These are phyloP conservation scores for Barnardius zonarius DNA, from an alignment of 2,113 vertebrate genomes.

Conservation along the genomic window DNA sequence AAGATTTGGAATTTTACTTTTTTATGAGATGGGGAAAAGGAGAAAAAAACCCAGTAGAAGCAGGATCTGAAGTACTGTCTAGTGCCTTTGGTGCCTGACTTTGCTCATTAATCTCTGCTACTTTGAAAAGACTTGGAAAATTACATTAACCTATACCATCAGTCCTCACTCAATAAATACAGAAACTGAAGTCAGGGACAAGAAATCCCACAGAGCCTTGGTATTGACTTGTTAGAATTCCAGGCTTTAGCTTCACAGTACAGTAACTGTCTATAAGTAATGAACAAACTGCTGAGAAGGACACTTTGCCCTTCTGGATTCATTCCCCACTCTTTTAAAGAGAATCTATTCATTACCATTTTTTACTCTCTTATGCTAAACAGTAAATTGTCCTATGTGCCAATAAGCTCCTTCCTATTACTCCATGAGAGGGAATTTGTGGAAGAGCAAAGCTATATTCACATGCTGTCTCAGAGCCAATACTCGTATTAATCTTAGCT, in stretches of 20 bases:
- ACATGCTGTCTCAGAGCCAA: neutral
- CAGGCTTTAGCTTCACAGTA: conserved; percentile 19
- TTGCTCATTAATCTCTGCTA: conserved; percentile 76
- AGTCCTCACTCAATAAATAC: conserved; percentile 52
- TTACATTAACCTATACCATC: conserved; percentile 68
- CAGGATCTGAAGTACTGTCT: neutral
- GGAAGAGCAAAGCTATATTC: neutral
- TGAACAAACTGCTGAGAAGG: neutral
- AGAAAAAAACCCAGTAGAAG: neutral
- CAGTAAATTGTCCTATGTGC: neutral
- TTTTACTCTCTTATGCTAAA: neutral
- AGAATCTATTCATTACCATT: neutral
- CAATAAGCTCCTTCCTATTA: neutral
- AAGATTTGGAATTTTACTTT: neutral
- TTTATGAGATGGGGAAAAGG: neutral
- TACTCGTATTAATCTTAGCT: neutral
- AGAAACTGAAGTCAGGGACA: neutral
- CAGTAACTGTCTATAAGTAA: conserved; percentile 55
- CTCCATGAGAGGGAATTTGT: neutral
- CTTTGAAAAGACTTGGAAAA: conserved; percentile 70
- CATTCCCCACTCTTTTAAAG: neutral
- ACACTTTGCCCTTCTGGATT: neutral
- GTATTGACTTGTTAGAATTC: conserved; percentile 26
- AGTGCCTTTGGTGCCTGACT: conserved; percentile 63
- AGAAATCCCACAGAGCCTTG: conserved; percentile 14